Evolutionary conservation across 1,140 invertebrate species (phyloP), one percentile per base, ranked within the genome.

Genomic region (Berghia stephanieae): DNA sequence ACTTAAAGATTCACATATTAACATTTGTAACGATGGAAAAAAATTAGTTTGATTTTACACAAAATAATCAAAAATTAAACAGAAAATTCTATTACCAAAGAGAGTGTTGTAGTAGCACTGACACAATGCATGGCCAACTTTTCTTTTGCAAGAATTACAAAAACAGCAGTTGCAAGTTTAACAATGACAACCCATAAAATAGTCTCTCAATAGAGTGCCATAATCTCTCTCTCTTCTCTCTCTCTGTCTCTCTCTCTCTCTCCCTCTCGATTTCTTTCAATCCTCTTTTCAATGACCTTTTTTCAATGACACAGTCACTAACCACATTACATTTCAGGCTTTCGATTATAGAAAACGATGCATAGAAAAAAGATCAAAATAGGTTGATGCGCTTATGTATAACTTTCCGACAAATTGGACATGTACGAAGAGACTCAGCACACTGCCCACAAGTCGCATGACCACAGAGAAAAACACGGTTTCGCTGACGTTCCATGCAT

Each of bases 401-500:
- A 8, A 93, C 93, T 89, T 95, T 94, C 44, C 96, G 92, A 90
- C 96, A 97, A 95, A 97, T 97, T 90, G 97, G 96, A 91, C 96
- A 97, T 8, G 92, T 94, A 84, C 92, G 93, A 1, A 97, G 89
- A 1, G 95, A 94, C 73, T 94, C 92, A 0, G 95, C 93, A 86
- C 96, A 97, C 68, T 93, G 92, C 42, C 93, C 92, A 90, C 96
- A 97, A 5, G 95, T 94, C 24, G 93, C 93, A 85, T 97, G 96
- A 8, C 96, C 96, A 88, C 96, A 97, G 0, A 96, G 89, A 86
- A 97, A 97, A 0, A 94, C 95, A 8, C 96, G 93, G 85, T 95
- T 95, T 44, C 94, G 90, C 78, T 93, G 92, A 24, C 94, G 81
- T 90, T 91, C 91, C 91, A 92, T 90, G 83, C 92, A 92, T 60